phyloP scores from a whole-genome alignment of 2,888 invertebrate species.

The Acronicta aceris region DNA sequence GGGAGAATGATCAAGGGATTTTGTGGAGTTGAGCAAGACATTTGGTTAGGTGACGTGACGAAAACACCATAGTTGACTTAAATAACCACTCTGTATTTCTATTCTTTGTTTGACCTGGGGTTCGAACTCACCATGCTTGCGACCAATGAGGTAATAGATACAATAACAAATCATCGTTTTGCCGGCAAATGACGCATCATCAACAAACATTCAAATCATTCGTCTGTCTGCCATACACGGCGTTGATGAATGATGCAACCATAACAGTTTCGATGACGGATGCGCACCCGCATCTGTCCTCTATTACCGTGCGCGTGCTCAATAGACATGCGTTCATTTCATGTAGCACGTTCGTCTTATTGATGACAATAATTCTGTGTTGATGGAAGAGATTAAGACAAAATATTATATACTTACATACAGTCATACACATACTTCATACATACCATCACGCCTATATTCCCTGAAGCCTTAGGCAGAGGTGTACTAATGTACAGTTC shows the following conservation, averaged over 20 bases:
- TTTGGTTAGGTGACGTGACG: too few species aligned
- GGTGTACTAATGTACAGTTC: too few species aligned
- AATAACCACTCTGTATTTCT: too few species aligned
- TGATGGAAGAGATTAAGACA: constrained; percentile 3
- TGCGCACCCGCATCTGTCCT: constrained; percentile 43
- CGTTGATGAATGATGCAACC: constrained; percentile 29
- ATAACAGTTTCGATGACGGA: constrained; percentile 39
- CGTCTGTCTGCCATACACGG: neutral
- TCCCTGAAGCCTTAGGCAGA: too few species aligned
- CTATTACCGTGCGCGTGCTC: constrained; percentile 18
- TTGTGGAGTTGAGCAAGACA: too few species aligned
- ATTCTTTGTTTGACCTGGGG: too few species aligned
- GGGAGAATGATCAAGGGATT: too few species aligned
- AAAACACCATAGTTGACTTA: too few species aligned
- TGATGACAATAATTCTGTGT: neutral
- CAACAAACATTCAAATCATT: neutral
- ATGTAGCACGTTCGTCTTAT: constrained; percentile 23
- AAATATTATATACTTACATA: neutral
- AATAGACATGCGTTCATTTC: constrained; percentile 25
- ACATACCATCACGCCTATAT: too few species aligned
- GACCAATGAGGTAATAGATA: too few species aligned
- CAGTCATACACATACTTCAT: too few species aligned
- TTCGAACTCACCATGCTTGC: too few species aligned
- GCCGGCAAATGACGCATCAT: constrained; percentile 28
- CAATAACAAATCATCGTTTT: neutral